Evolutionary conservation across 2,888 invertebrate species (phyloP), one percentile per base, ranked within the genome.

Genomic region (Lasioglossum pauxillum): DNA sequence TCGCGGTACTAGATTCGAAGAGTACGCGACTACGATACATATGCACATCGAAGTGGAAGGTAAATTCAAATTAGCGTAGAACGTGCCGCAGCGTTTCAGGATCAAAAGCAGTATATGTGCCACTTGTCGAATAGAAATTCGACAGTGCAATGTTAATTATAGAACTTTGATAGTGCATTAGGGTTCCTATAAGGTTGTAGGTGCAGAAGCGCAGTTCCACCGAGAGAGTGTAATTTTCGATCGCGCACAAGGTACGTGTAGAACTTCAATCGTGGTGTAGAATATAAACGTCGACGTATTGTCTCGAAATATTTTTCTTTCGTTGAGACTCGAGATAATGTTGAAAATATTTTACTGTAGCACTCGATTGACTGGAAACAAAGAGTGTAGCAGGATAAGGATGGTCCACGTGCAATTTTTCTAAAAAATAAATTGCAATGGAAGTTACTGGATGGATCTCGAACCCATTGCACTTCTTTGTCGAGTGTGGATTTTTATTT

Each of bases 101-200:
- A 69, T 69, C 38, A 44, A 72, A 72, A 72, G 44, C 27, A 1
- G 44, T 8, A 10, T 31, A 16, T 7, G 49, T 73, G 1, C 44
- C 27, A 27, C 27, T 44, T 44, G 49, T 49, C 46, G 19, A 49
- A 31, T 27, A 31, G 60, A 76, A 46, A 44, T 64, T 64, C 27
- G 44, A 38, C 60, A 16, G 60, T 1, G 27, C 38, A 41, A 75
- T 76, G 60, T 76, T 76, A 60, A 53, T 76, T 76, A 76, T n/a
- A 64, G 60, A 64, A 76, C 60, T 76, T 76, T n/a, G 44, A 76
- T 76, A 64, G 16, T 31, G 75, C 60, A 44, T 44, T 64, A 76
- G 41, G 64, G 27, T 76, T 76, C 5, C 75, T 57, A 27, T 27
- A 60, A 27, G 27, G 75, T 60, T 57, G 57, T 19, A 60, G 60